These are phyloP conservation scores for Pontoporia blainvillei DNA, from an alignment of 2,113 vertebrate species.

Conservation along the genomic window DNA sequence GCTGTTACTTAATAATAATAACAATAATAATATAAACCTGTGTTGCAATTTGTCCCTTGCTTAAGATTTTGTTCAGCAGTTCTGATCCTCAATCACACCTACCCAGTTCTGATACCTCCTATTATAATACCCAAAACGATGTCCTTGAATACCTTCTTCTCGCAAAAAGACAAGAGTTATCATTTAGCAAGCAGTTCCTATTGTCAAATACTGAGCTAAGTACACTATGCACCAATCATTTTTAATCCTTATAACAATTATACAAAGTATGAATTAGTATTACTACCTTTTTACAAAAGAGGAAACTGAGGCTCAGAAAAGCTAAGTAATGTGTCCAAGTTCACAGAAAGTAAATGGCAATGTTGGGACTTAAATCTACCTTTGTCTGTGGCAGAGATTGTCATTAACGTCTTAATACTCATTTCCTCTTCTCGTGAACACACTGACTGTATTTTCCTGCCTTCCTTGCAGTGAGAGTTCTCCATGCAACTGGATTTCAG, in stretches of 20 bases:
- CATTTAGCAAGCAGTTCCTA: neutral
- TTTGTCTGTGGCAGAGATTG: neutral
- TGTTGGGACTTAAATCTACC: neutral
- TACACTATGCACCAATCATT: neutral
- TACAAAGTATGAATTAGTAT: neutral
- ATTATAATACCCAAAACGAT: neutral
- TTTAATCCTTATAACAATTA: neutral
- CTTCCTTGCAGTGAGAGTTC: neutral
- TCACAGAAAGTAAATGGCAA: neutral
- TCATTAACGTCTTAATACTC: neutral
- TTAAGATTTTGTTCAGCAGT: neutral
- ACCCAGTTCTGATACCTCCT: neutral
- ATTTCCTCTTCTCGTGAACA: neutral
- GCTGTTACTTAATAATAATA: neutral
- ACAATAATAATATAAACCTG: neutral
- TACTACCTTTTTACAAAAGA: neutral
- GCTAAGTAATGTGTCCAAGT: neutral
- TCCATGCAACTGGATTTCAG: neutral
- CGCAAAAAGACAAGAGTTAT: neutral
- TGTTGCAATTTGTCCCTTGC: neutral
- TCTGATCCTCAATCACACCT: neutral
- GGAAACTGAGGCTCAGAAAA: neutral
- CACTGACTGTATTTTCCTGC: neutral
- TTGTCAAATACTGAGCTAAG: neutral
- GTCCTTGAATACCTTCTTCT: neutral